Base-by-base conservation (phyloP, 2,797 vertebrate species). In the Myotis vivesi region DNA sequence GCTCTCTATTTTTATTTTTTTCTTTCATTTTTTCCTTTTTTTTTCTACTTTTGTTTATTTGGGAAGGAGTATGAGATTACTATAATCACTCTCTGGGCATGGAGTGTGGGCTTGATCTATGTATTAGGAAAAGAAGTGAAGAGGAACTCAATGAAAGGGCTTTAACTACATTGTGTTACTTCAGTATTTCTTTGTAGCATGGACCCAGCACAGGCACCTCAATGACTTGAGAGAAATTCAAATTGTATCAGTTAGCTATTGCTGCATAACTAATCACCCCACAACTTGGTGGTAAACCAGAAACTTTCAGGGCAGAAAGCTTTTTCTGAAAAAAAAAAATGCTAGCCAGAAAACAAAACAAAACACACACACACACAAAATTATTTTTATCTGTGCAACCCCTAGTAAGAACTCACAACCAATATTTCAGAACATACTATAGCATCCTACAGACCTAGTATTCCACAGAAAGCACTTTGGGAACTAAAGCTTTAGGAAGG, bases 401-500 rank as follows among this genome's bases (percentile, higher is more conserved):
- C 36, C 41, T 87, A 36, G 36, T 68, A 62, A 62, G 30, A 88
- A 53, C 12, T 19, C 25, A 76, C 9, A 44, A 92, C 80, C 25
- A 62, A 49, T 51, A 62, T 88, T 68, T 30, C 2, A 44, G 84
- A 91, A 80, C 12, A 55, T 69, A n/a, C 66, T 44, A 15, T 36
- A 66, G 80, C 33, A 77, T 86, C 13, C 17, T 22, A 2, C 36
- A 44, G 23, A 77, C 44, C 30, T 41, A 64, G 23, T 84, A 30
- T 85, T 49, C 72, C 49, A 72, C 30, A 85, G 66, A 93, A 72
- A 33, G 17, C 22, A 76, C 59, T 81, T 71, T 81, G 51, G 46
- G 33, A 89, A 75, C 25, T 81, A 86, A 69, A 93, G 57, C 64
- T 73, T 88, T 75, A 53, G 79, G 69, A 87, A 93, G 84, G n/a